Evolutionary conservation across 1,140 invertebrate species (phyloP).

Genomic region (Nomia melanderi): DNA sequence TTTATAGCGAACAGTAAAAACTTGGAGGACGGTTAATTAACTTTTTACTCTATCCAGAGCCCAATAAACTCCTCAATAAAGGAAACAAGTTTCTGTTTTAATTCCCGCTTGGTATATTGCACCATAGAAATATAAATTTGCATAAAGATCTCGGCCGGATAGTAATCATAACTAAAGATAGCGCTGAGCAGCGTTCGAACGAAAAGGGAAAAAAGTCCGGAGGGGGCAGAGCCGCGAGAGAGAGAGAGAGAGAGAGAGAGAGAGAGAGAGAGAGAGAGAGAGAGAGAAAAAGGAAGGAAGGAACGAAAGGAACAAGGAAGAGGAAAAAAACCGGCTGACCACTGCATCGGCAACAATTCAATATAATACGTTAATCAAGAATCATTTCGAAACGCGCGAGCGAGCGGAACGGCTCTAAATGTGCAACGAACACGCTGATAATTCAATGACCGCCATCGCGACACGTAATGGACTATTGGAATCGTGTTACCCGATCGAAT

Average conservation of each 20-base stretch:
- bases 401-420: not conserved
- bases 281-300: too few species aligned
- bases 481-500: not conserved
- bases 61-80: not conserved
- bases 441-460: not conserved
- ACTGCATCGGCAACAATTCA: not conserved
- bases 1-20: too few species aligned
- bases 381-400: not conserved
- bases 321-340: not conserved
- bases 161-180: not conserved
- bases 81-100: not conserved
- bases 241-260: too few species aligned
- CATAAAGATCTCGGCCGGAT: not conserved
- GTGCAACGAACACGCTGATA: not conserved
- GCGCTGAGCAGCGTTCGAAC: too few species aligned
- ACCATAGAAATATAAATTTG: not conserved
- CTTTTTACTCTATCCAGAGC: not conserved
- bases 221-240: too few species aligned
- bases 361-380: not conserved
- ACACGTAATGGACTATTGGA: not conserved
- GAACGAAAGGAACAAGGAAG: too few species aligned
- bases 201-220: too few species aligned
- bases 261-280: too few species aligned
- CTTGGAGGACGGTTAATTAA: too few species aligned
- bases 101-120: not conserved